Conservation (phyloP, 2,888 invertebrate species). For the Drosophila leonis region DNA sequence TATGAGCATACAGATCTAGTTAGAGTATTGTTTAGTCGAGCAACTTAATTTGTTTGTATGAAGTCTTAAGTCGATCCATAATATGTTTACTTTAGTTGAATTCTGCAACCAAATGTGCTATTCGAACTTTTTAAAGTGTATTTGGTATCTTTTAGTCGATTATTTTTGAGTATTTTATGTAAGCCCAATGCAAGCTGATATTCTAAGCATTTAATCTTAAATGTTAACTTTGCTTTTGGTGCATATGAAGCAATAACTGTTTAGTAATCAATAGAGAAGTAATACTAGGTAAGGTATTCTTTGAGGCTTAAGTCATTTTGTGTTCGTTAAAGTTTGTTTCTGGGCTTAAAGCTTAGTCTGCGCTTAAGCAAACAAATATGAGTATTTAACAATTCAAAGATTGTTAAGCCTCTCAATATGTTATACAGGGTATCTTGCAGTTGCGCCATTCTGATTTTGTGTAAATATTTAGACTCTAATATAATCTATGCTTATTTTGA, state of each 20-base stretch:
- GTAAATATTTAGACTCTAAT: not conserved
- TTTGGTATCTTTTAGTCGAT: not conserved
- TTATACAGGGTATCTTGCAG: slow-evolving; percentile 7
- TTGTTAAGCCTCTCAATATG: too few species aligned
- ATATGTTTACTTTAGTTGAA: too few species aligned
- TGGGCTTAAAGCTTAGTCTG: not conserved
- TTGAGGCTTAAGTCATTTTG: not conserved
- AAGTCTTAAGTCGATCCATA: too few species aligned
- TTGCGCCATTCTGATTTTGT: not conserved
- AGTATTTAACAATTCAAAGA: too few species aligned
- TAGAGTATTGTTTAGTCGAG: too few species aligned
- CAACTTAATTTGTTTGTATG: too few species aligned
- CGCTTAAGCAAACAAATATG: not conserved
- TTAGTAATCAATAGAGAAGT: not conserved
- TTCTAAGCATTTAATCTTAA: not conserved
- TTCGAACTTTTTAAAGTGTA: not conserved
- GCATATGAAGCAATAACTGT: not conserved
- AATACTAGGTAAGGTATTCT: not conserved
- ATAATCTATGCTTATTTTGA: slow-evolving; percentile 12
- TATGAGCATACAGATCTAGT: too few species aligned
- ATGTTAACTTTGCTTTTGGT: not conserved
- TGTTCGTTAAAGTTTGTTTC: not conserved
- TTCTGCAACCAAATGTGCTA: too few species aligned
- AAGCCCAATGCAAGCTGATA: not conserved
- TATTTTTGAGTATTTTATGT: too few species aligned